Percentiles rank a stretch among this genome's conserved stretches.
phyloP scores from a whole-genome alignment of 2,113 vertebrate species.

The Nannobrachium achirus region DNA sequence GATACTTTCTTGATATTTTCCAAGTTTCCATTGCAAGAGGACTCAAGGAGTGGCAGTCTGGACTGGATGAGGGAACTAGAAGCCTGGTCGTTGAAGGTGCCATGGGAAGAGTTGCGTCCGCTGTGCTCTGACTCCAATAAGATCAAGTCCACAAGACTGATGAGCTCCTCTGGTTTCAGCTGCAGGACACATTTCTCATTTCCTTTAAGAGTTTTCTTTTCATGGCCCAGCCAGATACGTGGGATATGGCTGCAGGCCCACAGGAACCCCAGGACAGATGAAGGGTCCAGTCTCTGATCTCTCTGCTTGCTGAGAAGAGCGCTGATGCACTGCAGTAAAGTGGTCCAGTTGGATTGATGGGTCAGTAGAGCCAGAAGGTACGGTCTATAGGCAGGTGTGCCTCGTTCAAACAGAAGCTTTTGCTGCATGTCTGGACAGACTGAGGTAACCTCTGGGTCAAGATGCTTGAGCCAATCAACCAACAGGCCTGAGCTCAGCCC shows the following conservation, averaged over 20 bases:
- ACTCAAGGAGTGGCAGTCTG: conserved; percentile 90
- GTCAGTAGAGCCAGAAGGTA: conserved; percentile 95
- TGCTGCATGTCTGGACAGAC: conserved; percentile 93
- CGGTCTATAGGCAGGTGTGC: conserved; percentile 88
- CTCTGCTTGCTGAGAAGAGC: conserved; percentile 86
- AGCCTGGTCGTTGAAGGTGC: conserved; percentile 61
- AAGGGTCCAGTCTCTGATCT: conserved; percentile 92
- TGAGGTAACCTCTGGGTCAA: conserved; percentile 94
- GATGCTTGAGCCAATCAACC: conserved; percentile 93
- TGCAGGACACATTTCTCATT: conserved; percentile 89
- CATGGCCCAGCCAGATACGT: conserved; percentile 96
- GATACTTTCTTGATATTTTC: conserved; percentile 87
- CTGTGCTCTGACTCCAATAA: conserved; percentile 88
- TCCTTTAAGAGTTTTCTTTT: conserved; percentile 95
- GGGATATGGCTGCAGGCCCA: conserved; percentile 98
- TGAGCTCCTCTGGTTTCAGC: conserved; percentile 85
- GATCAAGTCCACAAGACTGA: conserved; percentile 93
- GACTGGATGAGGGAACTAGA: conserved; percentile 90
- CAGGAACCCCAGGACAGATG: conserved; percentile 93
- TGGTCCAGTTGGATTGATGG: conserved; percentile 96
- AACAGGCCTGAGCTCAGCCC: conserved; percentile 90
- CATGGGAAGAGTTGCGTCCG: conserved; percentile 64
- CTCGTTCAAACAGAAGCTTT: conserved; percentile 88
- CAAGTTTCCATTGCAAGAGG: conserved; percentile 87
- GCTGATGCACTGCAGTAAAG: conserved; percentile 91